These are phyloP conservation scores for Chloroceryle aenea DNA, from an alignment of 2,113 vertebrate species.

Conservation along the genomic window DNA sequence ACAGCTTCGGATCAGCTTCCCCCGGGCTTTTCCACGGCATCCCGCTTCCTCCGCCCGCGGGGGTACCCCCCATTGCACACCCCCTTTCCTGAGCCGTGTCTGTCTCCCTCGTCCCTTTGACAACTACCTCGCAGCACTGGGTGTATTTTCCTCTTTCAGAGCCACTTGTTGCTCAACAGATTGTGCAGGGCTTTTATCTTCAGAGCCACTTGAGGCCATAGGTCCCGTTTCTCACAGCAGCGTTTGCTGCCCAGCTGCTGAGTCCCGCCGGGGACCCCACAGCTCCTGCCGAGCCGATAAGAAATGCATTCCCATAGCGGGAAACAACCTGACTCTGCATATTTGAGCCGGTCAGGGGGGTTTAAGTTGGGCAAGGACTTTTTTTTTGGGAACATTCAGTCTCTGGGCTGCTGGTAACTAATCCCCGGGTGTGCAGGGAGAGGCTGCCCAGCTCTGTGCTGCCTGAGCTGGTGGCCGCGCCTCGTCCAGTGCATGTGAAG, in stretches of 20 bases:
- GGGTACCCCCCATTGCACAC: too few relatives aligned
- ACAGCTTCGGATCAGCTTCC: fast-evolving
- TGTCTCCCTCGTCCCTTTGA: background rate
- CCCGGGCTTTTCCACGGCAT: background rate
- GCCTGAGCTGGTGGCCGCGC: background rate
- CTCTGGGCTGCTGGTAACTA: background rate
- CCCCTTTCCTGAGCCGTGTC: background rate
- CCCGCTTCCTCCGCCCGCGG: fast-evolving
- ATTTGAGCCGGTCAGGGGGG: background rate
- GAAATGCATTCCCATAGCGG: background rate
- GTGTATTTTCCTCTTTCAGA: fast-evolving
- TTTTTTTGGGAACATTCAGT: conserved; percentile 31
- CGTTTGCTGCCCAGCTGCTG: fast-evolving
- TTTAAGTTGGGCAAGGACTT: background rate
- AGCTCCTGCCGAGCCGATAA: background rate
- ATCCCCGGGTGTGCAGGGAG: background rate
- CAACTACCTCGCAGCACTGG: background rate
- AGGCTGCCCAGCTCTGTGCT: background rate
- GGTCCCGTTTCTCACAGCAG: background rate
- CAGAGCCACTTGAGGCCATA: background rate
- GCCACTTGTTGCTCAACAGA: background rate
- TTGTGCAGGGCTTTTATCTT: background rate
- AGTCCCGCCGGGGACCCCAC: fast-evolving
- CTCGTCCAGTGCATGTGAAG: background rate
- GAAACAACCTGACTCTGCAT: conserved; percentile 22